Conservation (phyloP, 2,888 invertebrate species). For the Metalampra italica region DNA sequence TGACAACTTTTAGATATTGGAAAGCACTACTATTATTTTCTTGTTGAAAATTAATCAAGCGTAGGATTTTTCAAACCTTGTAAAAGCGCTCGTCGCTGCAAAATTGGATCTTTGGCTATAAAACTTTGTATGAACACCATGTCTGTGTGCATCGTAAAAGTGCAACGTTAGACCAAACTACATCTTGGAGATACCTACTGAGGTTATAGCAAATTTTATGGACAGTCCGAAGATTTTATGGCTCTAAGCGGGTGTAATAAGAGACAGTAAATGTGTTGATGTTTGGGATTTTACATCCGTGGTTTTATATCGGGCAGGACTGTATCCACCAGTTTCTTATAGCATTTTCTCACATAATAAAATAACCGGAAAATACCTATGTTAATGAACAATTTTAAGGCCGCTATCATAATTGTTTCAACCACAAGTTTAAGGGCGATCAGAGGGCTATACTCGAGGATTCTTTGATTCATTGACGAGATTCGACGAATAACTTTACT, state of each 20-base stretch:
- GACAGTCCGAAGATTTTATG: slow-evolving; percentile 41
- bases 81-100: neutral
- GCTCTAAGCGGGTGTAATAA: slow-evolving; percentile 31
- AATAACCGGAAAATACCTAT: too few relatives aligned
- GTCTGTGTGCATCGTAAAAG: slow-evolving; percentile 32
- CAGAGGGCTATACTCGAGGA: too few relatives aligned
- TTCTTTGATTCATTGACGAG: too few relatives aligned
- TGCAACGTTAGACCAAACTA: slow-evolving; percentile 30
- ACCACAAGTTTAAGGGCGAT: too few relatives aligned
- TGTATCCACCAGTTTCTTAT: slow-evolving; percentile 19
- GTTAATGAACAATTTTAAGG: too few relatives aligned
- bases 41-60: too few relatives aligned
- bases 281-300: slow-evolving; percentile 23
- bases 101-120: slow-evolving; percentile 9
- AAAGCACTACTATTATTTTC: too few relatives aligned
- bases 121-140: slow-evolving; percentile 17
- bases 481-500: too few relatives aligned
- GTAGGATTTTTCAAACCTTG: too few relatives aligned
- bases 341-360: neutral
- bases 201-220: slow-evolving; percentile 44
- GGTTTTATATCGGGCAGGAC: slow-evolving; percentile 11
- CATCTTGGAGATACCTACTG: slow-evolving; percentile 39
- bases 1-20: too few relatives aligned
- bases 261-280: slow-evolving; percentile 39
- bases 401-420: too few relatives aligned